These are phyloP conservation scores for Gadus chalcogrammus DNA, from an alignment of 2,113 vertebrate genomes.

Conservation along the genomic window DNA sequence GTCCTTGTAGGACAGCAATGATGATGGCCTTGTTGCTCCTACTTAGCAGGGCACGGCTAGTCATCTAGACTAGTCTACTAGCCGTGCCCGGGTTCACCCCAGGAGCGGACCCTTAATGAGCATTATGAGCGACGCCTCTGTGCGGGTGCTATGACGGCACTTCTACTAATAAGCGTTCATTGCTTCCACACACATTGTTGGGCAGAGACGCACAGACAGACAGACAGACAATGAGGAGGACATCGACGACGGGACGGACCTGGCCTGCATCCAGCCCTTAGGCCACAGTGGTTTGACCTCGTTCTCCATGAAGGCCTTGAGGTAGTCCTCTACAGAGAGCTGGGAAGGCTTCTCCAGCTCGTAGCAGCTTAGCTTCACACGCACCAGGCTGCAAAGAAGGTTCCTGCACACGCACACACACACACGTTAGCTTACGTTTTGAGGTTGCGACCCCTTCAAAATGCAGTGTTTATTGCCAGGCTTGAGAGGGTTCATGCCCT, in stretches of 20 bases:
- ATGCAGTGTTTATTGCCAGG: too few relatives aligned
- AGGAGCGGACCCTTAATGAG: neutral
- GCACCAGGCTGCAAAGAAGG: constrained; percentile 92
- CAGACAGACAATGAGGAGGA: neutral
- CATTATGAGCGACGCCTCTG: too few relatives aligned
- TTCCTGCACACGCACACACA: constrained; percentile 67
- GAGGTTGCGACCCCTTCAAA: too few relatives aligned
- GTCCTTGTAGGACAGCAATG: too few relatives aligned
- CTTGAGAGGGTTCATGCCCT: neutral
- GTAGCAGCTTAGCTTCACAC: constrained; percentile 95
- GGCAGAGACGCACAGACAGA: constrained; percentile 9
- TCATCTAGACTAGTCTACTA: too few relatives aligned
- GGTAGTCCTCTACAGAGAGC: constrained; percentile 93
- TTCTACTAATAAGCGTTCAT: too few relatives aligned
- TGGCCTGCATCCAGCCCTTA: constrained; percentile 99
- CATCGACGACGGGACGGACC: constrained; percentile 58
- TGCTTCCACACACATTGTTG: neutral
- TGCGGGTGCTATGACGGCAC: too few relatives aligned
- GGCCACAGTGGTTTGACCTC: constrained; percentile 98
- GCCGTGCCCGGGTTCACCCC: too few relatives aligned
- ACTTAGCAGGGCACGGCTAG: too few relatives aligned
- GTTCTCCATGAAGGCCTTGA: constrained; percentile 97
- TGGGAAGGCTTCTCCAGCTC: constrained; percentile 91
- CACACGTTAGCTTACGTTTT: too few relatives aligned
- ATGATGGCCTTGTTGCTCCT: too few relatives aligned